Conservation (phyloP, 2,113 vertebrate species). For the Forbesichthys papilliferus region DNA sequence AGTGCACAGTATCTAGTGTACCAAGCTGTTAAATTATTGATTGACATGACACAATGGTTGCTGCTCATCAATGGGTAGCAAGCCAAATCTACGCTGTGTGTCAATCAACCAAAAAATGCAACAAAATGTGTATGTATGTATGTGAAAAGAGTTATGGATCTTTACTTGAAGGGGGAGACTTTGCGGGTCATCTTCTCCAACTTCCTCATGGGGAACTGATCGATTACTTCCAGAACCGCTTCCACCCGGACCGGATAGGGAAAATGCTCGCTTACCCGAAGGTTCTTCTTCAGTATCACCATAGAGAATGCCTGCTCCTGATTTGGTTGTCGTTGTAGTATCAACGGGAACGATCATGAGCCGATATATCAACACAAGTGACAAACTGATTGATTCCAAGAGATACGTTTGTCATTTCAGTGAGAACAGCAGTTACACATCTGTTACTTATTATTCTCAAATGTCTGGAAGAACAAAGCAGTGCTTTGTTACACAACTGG, state of each 20-base stretch:
- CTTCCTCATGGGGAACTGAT: slow-evolving; percentile 77
- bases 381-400: no score
- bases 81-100: neutral
- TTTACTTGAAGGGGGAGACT: slow-evolving; percentile 55
- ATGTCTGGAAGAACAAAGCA: no score
- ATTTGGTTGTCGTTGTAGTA: slow-evolving; percentile 1
- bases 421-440: no score
- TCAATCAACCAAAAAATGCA: neutral
- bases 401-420: no score
- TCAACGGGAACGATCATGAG: neutral
- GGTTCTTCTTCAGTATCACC: slow-evolving; percentile 79
- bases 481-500: no score
- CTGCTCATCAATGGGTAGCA: neutral
- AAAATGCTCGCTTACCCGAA: slow-evolving; percentile 73
- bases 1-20: no score
- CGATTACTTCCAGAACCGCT: slow-evolving; percentile 77
- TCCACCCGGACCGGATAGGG: slow-evolving; percentile 79
- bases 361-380: neutral
- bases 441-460: no score
- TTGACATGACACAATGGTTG: no score
- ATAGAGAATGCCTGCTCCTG: slow-evolving; percentile 75
- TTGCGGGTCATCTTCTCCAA: slow-evolving; percentile 78
- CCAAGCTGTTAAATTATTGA: no score
- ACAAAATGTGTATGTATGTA: neutral
- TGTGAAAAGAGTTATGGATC: neutral